These are phyloP conservation scores for Bombus ignitus DNA, from an alignment of 1,140 invertebrate genomes.

Conservation along the genomic window DNA sequence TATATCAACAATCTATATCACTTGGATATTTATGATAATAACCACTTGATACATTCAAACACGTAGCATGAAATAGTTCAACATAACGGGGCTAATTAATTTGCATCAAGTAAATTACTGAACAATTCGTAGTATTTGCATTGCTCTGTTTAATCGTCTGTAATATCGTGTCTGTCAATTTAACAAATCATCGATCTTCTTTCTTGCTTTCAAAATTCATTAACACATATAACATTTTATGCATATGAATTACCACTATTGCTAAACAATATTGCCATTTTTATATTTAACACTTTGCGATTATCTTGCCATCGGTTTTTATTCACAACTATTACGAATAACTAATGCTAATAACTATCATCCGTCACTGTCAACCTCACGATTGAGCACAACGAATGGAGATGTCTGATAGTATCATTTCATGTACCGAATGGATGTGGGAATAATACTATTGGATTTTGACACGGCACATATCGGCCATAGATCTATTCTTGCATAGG, in stretches of 20 bases:
- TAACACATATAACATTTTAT: background rate
- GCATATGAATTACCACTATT: background rate
- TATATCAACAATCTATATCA: background rate
- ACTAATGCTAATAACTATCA: conserved; percentile 23
- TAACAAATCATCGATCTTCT: background rate
- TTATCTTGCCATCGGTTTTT: background rate
- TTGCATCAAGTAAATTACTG: background rate
- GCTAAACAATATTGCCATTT: background rate
- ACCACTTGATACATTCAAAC: background rate
- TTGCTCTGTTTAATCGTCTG: background rate
- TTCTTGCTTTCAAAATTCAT: background rate
- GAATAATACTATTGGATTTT: conserved; percentile 36
- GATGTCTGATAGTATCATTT: conserved; percentile 31
- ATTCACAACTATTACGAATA: background rate
- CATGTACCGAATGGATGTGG: conserved; percentile 5
- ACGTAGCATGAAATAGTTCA: background rate
- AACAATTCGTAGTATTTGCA: background rate
- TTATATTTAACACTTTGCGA: background rate
- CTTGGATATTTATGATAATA: background rate
- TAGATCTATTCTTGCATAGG: conserved; percentile 1
- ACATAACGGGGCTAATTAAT: background rate
- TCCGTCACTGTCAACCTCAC: conserved; percentile 50
- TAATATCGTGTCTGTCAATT: background rate
- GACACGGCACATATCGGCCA: conserved; percentile 24
- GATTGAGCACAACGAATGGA: conserved; percentile 39